phyloP scores from a whole-genome alignment of 2,113 vertebrate genomes.

The Tachycineta bicolor region DNA sequence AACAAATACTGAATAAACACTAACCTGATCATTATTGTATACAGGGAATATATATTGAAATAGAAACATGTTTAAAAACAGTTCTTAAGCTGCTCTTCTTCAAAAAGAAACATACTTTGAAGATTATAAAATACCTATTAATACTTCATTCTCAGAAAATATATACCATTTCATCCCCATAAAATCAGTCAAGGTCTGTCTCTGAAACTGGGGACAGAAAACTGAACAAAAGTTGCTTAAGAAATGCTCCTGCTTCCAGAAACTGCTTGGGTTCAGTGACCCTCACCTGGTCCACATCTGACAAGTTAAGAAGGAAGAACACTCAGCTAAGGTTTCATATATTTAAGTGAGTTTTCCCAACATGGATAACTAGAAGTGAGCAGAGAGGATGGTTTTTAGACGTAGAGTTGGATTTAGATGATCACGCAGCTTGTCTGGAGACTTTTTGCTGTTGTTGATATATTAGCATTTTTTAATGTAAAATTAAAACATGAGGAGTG shows the following conservation, averaged over 20 bases:
- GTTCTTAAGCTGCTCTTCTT: background rate
- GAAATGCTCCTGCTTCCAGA: background rate
- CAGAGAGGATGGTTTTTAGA: background rate
- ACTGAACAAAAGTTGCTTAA: background rate
- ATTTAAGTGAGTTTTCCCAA: background rate
- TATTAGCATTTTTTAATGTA: background rate
- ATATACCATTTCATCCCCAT: background rate
- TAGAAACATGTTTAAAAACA: background rate
- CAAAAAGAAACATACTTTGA: background rate
- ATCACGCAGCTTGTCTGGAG: background rate
- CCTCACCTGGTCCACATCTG: background rate
- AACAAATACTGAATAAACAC: background rate
- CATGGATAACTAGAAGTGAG: background rate
- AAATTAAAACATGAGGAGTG: background rate
- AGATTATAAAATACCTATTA: background rate
- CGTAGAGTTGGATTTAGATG: background rate
- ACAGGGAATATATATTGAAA: background rate
- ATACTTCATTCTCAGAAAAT: background rate
- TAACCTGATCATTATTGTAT: background rate
- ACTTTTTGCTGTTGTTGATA: background rate
- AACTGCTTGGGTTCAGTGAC: background rate
- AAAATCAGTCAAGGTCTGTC: background rate
- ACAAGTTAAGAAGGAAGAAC: background rate
- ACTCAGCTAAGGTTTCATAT: background rate
- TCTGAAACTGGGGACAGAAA: background rate